These are phyloP conservation scores for Hydrochoerus hydrochaeris DNA, from an alignment of 2,113 vertebrate genomes.

Conservation along the genomic window DNA sequence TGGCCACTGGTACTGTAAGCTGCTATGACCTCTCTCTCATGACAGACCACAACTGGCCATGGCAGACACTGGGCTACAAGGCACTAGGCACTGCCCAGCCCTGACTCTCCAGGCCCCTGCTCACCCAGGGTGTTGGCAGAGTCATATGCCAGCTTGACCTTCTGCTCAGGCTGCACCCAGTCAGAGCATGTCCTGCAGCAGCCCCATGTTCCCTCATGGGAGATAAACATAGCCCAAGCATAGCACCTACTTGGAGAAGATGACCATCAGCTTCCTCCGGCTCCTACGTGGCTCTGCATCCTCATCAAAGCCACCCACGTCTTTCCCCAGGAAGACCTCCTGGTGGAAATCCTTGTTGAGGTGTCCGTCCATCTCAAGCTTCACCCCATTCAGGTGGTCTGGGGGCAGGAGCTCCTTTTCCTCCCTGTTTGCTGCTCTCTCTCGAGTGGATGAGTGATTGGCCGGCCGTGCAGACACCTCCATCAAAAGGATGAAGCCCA, in stretches of 20 bases:
- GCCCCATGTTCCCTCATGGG: neutral
- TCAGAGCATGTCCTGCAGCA: neutral
- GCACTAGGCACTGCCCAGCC: neutral
- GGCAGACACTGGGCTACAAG: neutral
- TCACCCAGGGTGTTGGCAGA: neutral
- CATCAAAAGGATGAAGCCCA: conserved; percentile 83
- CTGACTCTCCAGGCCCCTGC: neutral
- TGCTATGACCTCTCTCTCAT: neutral
- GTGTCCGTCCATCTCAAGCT: conserved; percentile 96
- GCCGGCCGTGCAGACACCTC: conserved; percentile 91
- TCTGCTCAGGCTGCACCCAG: neutral
- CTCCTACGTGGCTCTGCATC: conserved; percentile 93
- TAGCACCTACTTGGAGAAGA: conserved; percentile 92
- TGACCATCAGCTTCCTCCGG: conserved; percentile 93
- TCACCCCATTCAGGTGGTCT: conserved; percentile 95
- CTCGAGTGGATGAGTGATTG: conserved; percentile 91
- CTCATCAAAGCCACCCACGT: conserved; percentile 95
- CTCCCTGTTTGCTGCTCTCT: conserved; percentile 87
- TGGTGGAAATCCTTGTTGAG: conserved; percentile 98
- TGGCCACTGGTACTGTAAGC: neutral
- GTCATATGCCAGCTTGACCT: neutral
- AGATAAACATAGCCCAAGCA: accelerated
- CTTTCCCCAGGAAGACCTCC: conserved; percentile 96
- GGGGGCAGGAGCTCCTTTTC: conserved; percentile 95
- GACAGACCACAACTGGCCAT: neutral